These are phyloP conservation scores for Bembecia ichneumoniformis DNA, from an alignment of 2,888 invertebrate species.

Conservation along the genomic window DNA sequence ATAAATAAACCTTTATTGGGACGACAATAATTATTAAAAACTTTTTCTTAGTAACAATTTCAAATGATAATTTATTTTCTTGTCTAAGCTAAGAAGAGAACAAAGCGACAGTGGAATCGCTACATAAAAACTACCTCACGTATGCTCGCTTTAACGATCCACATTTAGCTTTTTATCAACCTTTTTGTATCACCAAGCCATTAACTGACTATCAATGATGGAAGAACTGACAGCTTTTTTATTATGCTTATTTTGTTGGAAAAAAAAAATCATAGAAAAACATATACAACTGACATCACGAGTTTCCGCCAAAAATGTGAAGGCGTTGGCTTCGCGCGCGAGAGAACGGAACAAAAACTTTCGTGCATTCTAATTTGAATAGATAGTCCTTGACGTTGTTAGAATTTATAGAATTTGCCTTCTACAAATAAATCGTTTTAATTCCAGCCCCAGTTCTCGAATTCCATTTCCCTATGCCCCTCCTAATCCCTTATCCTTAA, in stretches of 20 bases:
- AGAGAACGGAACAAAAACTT: neutral
- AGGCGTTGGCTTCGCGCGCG: slow-evolving; percentile 21
- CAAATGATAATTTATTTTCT: no score
- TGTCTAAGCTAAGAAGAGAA: neutral
- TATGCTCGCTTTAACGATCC: slow-evolving; percentile 13
- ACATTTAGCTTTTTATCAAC: slow-evolving; percentile 2
- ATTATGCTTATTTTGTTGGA: slow-evolving; percentile 14
- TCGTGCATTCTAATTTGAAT: neutral
- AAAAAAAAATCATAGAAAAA: slow-evolving; percentile 24
- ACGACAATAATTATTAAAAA: neutral
- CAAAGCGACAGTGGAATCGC: slow-evolving; percentile 14
- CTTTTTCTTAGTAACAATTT: no score
- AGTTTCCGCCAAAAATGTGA: slow-evolving; percentile 32
- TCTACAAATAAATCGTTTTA: no score
- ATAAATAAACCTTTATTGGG: neutral
- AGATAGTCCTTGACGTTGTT: neutral
- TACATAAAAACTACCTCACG: slow-evolving; percentile 16
- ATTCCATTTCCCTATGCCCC: no score
- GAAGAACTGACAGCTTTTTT: slow-evolving; percentile 25
- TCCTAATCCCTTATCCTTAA: no score
- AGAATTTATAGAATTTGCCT: no score
- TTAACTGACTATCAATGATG: slow-evolving; percentile 48
- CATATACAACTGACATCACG: slow-evolving; percentile 28
- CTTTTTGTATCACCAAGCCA: slow-evolving; percentile 33
- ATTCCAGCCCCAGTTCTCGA: no score